Conservation (phyloP, 2,888 invertebrate species). For the Drosophila stalkeri region DNA sequence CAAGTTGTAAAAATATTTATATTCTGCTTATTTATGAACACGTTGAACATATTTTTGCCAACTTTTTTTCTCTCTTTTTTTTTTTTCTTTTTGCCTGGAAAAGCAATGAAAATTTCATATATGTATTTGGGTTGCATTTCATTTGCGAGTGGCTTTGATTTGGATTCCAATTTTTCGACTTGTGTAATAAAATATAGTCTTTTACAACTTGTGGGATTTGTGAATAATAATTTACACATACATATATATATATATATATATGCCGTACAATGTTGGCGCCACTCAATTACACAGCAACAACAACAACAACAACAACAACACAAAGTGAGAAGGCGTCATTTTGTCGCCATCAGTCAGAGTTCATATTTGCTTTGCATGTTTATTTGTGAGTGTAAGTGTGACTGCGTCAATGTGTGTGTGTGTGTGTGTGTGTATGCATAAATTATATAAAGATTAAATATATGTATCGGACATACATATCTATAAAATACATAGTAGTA, state of each 20-base stretch:
- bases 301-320: slow-evolving; percentile 17
- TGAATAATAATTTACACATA: slow-evolving; percentile 38
- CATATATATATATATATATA: not conserved
- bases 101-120: slow-evolving; percentile 27
- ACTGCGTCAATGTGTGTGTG: slow-evolving; percentile 23
- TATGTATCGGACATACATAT: slow-evolving; percentile 18
- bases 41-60: not conserved
- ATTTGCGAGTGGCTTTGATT: slow-evolving; percentile 26
- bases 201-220: slow-evolving; percentile 26
- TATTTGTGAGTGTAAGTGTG: slow-evolving; percentile 54
- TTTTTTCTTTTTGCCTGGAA: not conserved
- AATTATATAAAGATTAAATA: slow-evolving; percentile 60
- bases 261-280: slow-evolving; percentile 61
- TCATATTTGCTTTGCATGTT: slow-evolving; percentile 80
- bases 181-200: slow-evolving; percentile 55
- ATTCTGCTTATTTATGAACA: not conserved
- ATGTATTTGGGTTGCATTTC: slow-evolving; percentile 47
- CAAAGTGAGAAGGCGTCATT: slow-evolving; percentile 52
- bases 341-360: slow-evolving; percentile 79
- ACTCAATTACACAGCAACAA: slow-evolving; percentile 67
- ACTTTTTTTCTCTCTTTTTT: not conserved
- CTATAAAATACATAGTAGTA: slow-evolving; percentile 12
- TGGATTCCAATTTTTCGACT: slow-evolving; percentile 39
- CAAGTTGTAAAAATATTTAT: not conserved
- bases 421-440: slow-evolving; percentile 50